A percentile compares a stretch with the other conserved stretches of the same genome.
phyloP scores from a whole-genome alignment of 2,797 vertebrate species.

The Spondyliosoma cantharus region DNA sequence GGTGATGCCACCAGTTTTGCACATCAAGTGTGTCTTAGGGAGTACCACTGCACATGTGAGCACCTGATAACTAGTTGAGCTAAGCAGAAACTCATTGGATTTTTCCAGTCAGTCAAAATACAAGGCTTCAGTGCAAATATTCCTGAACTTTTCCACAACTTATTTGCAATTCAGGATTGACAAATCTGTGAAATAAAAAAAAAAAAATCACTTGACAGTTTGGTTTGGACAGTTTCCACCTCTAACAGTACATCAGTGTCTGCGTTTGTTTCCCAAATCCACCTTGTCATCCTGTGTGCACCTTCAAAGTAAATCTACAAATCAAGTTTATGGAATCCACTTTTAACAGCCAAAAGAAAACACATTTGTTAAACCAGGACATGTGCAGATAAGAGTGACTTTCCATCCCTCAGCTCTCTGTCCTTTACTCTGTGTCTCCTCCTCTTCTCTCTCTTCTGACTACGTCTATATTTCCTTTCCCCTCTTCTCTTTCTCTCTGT shows the following conservation, averaged over 20 bases:
- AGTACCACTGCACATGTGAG: background rate
- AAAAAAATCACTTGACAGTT: background rate
- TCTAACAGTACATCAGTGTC: too few relatives aligned
- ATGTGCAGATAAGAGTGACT: background rate
- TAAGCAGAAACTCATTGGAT: too few relatives aligned
- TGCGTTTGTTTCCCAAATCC: background rate
- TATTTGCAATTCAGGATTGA: too few relatives aligned
- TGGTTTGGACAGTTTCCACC: too few relatives aligned
- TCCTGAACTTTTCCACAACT: too few relatives aligned
- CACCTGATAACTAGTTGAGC: too few relatives aligned
- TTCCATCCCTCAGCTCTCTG: background rate
- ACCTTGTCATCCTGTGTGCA: background rate
- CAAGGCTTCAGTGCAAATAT: too few relatives aligned
- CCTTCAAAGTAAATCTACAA: background rate
- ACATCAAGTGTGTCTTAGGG: too few relatives aligned
- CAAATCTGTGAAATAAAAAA: too few relatives aligned
- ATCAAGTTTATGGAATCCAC: background rate
- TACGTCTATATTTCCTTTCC: slow-evolving; percentile 15
- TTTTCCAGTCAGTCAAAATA: too few relatives aligned
- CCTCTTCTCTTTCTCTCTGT: background rate
- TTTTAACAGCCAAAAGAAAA: background rate
- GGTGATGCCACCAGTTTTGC: too few relatives aligned
- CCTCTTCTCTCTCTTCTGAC: background rate
- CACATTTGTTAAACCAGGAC: slow-evolving; percentile 21
- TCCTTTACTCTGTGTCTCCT: background rate